A percentile compares a stretch with the other conserved stretches of the same genome.
These are phyloP conservation scores for Nephrotoma appendiculata DNA, from an alignment of 2,888 invertebrate genomes.

Conservation along the genomic window DNA sequence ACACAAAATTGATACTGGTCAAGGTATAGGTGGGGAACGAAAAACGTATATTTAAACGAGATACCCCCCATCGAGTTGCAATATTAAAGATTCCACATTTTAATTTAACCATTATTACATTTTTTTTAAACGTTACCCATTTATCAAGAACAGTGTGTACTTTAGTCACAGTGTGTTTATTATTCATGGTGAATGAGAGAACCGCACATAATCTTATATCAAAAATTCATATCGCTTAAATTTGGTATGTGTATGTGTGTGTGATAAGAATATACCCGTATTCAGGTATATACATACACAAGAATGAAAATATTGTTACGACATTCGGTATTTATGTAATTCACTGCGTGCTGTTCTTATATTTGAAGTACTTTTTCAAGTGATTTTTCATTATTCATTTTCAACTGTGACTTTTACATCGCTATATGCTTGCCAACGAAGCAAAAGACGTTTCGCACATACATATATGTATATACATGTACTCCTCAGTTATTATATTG, in stretches of 20 bases:
- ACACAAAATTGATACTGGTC: not conserved
- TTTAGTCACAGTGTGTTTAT: not conserved
- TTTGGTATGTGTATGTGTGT: not conserved
- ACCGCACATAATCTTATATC: not conserved
- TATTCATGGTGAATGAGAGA: not conserved
- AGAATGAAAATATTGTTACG: not conserved
- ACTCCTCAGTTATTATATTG: not conserved
- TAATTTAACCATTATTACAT: not conserved
- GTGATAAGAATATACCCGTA: not conserved
- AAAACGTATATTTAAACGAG: not conserved
- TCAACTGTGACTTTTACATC: not conserved
- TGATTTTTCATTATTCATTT: not conserved
- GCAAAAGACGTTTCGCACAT: not conserved
- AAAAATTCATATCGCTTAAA: not conserved
- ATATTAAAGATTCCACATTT: not conserved
- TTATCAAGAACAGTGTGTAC: not conserved
- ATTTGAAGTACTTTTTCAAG: not conserved
- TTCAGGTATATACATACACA: no score
- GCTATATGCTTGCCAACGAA: not conserved
- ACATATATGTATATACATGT: not conserved
- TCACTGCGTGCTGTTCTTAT: not conserved
- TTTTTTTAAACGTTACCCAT: not conserved
- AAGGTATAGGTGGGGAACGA: not conserved
- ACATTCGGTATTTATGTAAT: not conserved
- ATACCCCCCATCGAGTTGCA: not conserved